phyloP scores from a whole-genome alignment of 2,113 vertebrate genomes.

The Damaliscus lunatus region DNA sequence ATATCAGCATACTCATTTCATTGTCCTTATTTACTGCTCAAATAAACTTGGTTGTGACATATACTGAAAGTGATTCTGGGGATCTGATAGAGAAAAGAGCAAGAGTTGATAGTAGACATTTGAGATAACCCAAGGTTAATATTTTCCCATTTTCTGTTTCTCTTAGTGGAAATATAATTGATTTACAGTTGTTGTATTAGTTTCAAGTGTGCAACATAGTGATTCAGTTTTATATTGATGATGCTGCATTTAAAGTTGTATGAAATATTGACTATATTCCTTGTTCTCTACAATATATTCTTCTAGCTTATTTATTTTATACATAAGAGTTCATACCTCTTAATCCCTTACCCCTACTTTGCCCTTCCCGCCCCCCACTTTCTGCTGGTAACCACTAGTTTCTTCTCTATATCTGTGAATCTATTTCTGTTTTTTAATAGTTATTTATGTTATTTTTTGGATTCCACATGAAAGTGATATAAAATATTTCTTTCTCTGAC shows the following conservation, averaged over 20 bases:
- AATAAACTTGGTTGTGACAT: not conserved
- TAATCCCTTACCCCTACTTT: not conserved
- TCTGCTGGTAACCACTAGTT: not conserved
- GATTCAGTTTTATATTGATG: not conserved
- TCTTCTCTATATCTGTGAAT: not conserved
- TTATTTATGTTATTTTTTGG: not conserved
- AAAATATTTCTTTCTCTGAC: not conserved
- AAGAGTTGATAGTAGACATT: not conserved
- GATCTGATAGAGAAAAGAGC: not conserved
- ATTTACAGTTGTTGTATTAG: not conserved
- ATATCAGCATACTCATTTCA: not conserved
- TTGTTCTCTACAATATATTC: not conserved
- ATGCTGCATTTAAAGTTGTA: not conserved
- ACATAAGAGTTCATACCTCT: not conserved
- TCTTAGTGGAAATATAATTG: not conserved
- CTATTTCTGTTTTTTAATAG: not conserved
- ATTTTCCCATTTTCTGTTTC: not conserved
- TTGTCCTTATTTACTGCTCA: not conserved
- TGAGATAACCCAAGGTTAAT: not conserved
- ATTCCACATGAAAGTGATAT: not conserved
- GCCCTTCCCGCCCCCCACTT: accelerated
- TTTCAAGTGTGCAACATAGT: not conserved
- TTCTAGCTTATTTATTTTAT: not conserved
- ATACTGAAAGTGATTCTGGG: not conserved
- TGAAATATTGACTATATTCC: not conserved